phyloP scores from a whole-genome alignment of 1,140 invertebrate species.

The Ooceraea biroi region DNA sequence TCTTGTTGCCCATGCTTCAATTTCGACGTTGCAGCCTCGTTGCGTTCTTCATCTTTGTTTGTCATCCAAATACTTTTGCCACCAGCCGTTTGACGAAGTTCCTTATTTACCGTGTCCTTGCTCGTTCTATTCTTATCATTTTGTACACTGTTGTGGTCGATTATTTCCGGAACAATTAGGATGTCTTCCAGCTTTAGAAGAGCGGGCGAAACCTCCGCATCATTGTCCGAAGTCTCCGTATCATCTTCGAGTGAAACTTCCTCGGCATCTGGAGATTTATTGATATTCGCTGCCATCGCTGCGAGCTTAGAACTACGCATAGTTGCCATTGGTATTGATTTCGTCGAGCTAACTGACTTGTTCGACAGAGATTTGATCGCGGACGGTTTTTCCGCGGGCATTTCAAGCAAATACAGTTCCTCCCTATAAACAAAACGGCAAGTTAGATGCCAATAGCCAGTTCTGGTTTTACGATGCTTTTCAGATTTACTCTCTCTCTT shows the following conservation, averaged over 20 bases:
- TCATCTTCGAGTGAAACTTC: constrained; percentile 66
- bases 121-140: neutral
- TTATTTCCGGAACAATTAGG: constrained; percentile 75
- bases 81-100: constrained; percentile 30
- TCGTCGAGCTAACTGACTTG: constrained; percentile 65
- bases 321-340: constrained; percentile 80
- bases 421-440: constrained; percentile 79
- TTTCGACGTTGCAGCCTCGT: constrained; percentile 11
- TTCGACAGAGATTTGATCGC: constrained; percentile 55
- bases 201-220: too few relatives aligned
- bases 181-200: constrained; percentile 78
- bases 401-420: constrained; percentile 81
- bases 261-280: constrained; percentile 67
- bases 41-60: neutral
- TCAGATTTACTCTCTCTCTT: constrained; percentile 52
- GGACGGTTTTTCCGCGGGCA: constrained; percentile 62
- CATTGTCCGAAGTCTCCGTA: constrained; percentile 65
- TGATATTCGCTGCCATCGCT: constrained; percentile 84
- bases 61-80: neutral
- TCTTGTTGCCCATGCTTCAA: neutral
- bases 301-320: constrained; percentile 82
- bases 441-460: constrained; percentile 57
- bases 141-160: constrained; percentile 26
- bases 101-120: constrained; percentile 3
- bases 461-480: constrained; percentile 34